phyloP scores from a whole-genome alignment of 2,113 vertebrate species.

The Psilopsiagon aymara region DNA sequence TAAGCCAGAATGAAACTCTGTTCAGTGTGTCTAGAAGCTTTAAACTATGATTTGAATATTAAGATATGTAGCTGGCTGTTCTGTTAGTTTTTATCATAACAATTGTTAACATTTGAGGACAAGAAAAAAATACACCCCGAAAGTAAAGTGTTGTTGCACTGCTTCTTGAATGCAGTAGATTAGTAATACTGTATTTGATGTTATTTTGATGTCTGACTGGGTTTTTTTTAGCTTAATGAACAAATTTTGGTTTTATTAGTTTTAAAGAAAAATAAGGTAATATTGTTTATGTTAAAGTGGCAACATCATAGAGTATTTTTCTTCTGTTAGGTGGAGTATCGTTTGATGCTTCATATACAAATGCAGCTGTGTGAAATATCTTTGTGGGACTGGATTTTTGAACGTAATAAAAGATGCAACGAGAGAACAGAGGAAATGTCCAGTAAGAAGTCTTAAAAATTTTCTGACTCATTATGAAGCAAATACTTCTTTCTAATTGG shows the following conservation, averaged over 20 bases:
- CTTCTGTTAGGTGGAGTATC: slow-evolving; percentile 83
- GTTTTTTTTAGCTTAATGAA: not conserved
- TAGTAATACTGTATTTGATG: not conserved
- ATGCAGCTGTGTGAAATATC: slow-evolving; percentile 96
- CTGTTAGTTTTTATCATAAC: not conserved
- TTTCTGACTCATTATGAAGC: not conserved
- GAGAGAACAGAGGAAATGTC: slow-evolving; percentile 50
- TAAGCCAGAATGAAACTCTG: not conserved
- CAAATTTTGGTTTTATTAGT: not conserved
- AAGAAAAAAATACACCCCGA: not conserved
- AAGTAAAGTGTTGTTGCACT: not conserved
- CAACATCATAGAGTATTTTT: not conserved
- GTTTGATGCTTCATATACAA: slow-evolving; percentile 95
- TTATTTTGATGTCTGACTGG: not conserved
- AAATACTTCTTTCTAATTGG: not conserved
- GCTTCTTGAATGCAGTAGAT: not conserved
- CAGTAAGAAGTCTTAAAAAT: slow-evolving; percentile 66
- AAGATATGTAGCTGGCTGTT: not conserved
- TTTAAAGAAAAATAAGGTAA: not conserved
- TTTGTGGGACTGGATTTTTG: slow-evolving; percentile 91
- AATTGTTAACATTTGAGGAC: not conserved
- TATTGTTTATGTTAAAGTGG: not conserved
- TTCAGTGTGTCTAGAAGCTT: not conserved
- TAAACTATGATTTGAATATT: not conserved
- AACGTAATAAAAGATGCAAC: slow-evolving; percentile 76